phyloP scores from a whole-genome alignment of 2,113 vertebrate genomes.

The Holacanthus passer region DNA sequence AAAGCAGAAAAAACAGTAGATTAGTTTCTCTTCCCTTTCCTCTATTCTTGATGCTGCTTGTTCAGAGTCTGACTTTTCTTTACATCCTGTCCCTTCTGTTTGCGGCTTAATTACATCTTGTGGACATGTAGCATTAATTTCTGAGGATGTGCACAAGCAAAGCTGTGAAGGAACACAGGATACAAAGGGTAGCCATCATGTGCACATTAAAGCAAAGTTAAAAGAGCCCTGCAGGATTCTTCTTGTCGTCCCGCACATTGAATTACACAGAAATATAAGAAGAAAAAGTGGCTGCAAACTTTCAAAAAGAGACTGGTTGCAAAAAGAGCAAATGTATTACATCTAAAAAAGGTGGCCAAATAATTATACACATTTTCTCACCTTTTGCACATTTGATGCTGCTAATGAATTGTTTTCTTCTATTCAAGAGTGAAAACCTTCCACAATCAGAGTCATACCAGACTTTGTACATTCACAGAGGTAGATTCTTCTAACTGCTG shows the following conservation, averaged over 20 bases:
- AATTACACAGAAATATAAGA: no score
- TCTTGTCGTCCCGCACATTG: no score
- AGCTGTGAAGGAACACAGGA: slow-evolving; percentile 2
- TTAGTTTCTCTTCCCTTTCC: background rate
- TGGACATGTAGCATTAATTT: background rate
- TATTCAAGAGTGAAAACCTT: background rate
- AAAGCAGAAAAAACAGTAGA: background rate
- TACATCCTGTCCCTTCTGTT: background rate
- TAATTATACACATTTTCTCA: background rate
- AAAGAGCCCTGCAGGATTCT: background rate
- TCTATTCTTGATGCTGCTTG: background rate
- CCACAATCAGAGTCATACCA: background rate
- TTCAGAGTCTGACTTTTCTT: background rate
- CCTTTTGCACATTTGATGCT: background rate
- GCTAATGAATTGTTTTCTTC: background rate
- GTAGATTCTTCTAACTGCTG: background rate
- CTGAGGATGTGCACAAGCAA: background rate
- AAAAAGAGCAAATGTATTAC: background rate
- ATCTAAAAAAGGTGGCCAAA: background rate
- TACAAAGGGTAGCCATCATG: background rate
- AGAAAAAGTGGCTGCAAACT: background rate
- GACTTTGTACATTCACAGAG: background rate
- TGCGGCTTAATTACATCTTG: background rate
- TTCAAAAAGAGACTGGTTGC: background rate
- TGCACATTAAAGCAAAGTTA: background rate